Percentiles rank a stretch among this genome's conserved stretches.
These are phyloP conservation scores for Callyntrura sp. DNA, from an alignment of 2,888 invertebrate species.

Conservation along the genomic window DNA sequence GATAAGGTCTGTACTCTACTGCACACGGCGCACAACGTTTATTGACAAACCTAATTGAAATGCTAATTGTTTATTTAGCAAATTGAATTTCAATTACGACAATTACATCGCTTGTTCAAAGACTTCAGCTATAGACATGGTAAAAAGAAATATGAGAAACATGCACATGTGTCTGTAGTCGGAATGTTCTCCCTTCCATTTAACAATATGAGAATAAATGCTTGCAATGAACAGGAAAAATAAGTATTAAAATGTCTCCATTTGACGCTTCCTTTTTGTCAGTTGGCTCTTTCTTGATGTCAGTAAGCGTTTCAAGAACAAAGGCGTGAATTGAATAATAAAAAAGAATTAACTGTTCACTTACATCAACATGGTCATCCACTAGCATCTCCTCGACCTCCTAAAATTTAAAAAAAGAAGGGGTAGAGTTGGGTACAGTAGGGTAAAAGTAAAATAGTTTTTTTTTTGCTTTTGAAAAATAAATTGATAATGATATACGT, in stretches of 20 bases:
- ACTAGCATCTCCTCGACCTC: conserved; percentile 87
- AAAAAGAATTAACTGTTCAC: conserved; percentile 63
- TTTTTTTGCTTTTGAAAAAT: no score
- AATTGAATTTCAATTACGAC: conserved; percentile 62
- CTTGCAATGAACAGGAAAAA: background rate
- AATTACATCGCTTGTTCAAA: conserved; percentile 46
- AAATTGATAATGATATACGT: no score
- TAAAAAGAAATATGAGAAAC: background rate
- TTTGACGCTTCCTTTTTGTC: conserved; percentile 26
- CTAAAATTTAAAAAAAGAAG: conserved; percentile 85
- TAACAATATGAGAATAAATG: no score
- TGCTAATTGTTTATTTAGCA: conserved; percentile 70
- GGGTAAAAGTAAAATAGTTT: no score
- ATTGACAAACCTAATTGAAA: conserved; percentile 65
- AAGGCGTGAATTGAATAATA: background rate
- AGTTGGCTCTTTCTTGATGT: conserved; percentile 26
- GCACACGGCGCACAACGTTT: background rate
- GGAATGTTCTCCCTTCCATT: no score
- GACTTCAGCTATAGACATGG: no score
- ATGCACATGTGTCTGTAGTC: background rate
- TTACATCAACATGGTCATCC: conserved; percentile 85
- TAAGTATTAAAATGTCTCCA: no score
- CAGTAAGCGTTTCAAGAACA: background rate
- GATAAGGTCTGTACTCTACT: no score
- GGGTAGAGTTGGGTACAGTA: no score